phyloP scores from a whole-genome alignment of 2,888 invertebrate species.

The Endomychus coccineus region DNA sequence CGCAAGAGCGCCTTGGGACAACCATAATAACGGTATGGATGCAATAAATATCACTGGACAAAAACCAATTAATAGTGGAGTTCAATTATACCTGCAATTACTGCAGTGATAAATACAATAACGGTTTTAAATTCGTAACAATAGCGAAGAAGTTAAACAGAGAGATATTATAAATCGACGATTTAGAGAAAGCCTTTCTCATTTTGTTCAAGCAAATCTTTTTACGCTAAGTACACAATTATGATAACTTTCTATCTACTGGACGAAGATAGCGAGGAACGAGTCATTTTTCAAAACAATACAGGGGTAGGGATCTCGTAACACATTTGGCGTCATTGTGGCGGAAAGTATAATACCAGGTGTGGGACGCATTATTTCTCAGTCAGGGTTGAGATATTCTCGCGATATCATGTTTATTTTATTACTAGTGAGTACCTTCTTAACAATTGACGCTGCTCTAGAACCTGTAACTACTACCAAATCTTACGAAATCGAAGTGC shows the following conservation, averaged over 20 bases:
- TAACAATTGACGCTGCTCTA: slow-evolving; percentile 5
- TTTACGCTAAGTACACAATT: slow-evolving; percentile 9
- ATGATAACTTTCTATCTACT: slow-evolving; percentile 21
- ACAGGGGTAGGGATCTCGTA: slow-evolving; percentile 28
- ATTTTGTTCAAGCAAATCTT: slow-evolving; percentile 13
- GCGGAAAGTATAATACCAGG: slow-evolving; percentile 27
- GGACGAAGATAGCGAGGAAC: slow-evolving; percentile 20
- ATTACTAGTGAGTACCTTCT: slow-evolving; percentile 16
- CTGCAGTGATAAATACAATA: too few species aligned
- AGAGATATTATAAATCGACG: too few species aligned
- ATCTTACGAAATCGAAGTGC: slow-evolving; percentile 50
- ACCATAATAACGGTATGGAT: too few species aligned
- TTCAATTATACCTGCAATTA: too few species aligned
- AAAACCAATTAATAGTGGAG: too few species aligned
- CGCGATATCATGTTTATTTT: slow-evolving; percentile 26
- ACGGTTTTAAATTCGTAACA: too few species aligned
- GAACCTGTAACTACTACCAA: slow-evolving; percentile 35
- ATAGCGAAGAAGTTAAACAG: too few species aligned
- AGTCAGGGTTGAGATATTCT: slow-evolving; percentile 29
- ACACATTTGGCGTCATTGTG: slow-evolving; percentile 36
- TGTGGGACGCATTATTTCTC: slow-evolving; percentile 10
- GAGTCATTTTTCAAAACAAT: slow-evolving; percentile 11
- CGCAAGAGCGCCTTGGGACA: too few species aligned
- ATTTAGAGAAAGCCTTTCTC: slow-evolving; percentile 16
- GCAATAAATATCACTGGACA: too few species aligned